Base-by-base conservation (phyloP, 1,140 invertebrate genomes). In the Oncopodura yosiiana region DNA sequence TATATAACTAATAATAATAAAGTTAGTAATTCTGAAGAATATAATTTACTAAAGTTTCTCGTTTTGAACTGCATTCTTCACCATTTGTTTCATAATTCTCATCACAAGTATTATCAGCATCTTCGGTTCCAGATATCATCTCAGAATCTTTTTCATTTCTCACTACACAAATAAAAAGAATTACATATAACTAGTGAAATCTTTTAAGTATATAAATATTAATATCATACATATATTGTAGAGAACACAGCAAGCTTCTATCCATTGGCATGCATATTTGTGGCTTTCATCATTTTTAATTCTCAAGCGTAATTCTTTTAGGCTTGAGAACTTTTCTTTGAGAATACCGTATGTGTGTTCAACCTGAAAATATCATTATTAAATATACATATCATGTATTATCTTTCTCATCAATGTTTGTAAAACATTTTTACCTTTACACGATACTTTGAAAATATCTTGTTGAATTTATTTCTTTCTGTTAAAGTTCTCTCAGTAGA, bases 241-340 rank as follows among this genome's bases (percentile, higher is more conserved):
- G 6, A 55, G 18, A 4, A 49, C 26, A 21, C 44, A 49, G n/a
- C 53, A 48, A 6, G 53, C 38, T 29, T 37, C 32, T 21, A 55
- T 55, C 53, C 53, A 55, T 16, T 55, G 26, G 27, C 53, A 55
- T 1, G 43, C 53, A 27, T 16, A 39, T 19, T n/a, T 49, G 19
- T 55, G 53, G 4, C 24, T 26, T 3, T 23, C 44, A 5, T 41
- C n/a, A 21, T 38, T 4, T n/a, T 0, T 29, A 1, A 55, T 43
- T 19, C n/a, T 5, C 0, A 49, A n/a, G 18, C 53, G 23, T n/a
- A 55, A 16, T 18, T 39, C 36, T 49, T 55, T 49, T 34, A 51
- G 24, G 19, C 49, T 51, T 38, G 6, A 3, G 21, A 51, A 51
- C 21, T 18, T 41, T 41, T 51, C 49, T 41, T 51, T 51, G 3